These are phyloP conservation scores for Tethea ocularis DNA, from an alignment of 2,888 invertebrate species.

Conservation along the genomic window DNA sequence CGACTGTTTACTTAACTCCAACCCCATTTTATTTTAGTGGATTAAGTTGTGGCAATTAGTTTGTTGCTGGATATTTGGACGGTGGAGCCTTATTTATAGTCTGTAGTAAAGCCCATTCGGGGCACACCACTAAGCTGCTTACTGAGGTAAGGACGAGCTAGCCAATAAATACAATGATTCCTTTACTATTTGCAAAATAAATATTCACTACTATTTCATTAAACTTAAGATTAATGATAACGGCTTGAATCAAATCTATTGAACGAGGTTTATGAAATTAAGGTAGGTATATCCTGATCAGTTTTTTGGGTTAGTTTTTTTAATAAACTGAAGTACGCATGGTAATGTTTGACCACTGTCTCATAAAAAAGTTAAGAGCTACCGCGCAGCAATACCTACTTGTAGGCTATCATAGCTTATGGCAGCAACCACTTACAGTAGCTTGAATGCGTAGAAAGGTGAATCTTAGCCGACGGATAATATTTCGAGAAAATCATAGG, in stretches of 20 bases:
- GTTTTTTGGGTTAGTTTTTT: too few relatives aligned
- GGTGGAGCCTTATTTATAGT: conserved; percentile 63
- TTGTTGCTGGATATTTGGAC: conserved; percentile 62
- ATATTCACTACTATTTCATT: conserved; percentile 15
- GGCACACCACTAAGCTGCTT: conserved; percentile 51
- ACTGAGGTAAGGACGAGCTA: conserved; percentile 38
- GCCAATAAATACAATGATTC: conserved; percentile 48
- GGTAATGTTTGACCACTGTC: too few relatives aligned
- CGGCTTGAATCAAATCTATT: background rate
- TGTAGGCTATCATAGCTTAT: too few relatives aligned
- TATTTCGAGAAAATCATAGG: too few relatives aligned
- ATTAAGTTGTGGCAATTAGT: conserved; percentile 70
- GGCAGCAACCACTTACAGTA: too few relatives aligned
- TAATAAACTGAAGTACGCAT: too few relatives aligned
- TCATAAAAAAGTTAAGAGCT: too few relatives aligned
- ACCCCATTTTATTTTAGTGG: conserved; percentile 67
- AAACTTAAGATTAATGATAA: background rate
- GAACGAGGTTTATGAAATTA: too few relatives aligned
- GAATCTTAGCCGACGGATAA: too few relatives aligned
- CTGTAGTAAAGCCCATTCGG: conserved; percentile 48
- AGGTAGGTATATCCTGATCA: too few relatives aligned
- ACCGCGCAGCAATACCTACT: too few relatives aligned
- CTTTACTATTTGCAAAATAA: conserved; percentile 37
- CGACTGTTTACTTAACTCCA: conserved; percentile 34
- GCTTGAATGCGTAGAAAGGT: too few relatives aligned